A percentile compares a stretch with the other conserved stretches of the same genome.
phyloP scores from a whole-genome alignment of 2,888 invertebrate genomes.

The Clivina fossor region DNA sequence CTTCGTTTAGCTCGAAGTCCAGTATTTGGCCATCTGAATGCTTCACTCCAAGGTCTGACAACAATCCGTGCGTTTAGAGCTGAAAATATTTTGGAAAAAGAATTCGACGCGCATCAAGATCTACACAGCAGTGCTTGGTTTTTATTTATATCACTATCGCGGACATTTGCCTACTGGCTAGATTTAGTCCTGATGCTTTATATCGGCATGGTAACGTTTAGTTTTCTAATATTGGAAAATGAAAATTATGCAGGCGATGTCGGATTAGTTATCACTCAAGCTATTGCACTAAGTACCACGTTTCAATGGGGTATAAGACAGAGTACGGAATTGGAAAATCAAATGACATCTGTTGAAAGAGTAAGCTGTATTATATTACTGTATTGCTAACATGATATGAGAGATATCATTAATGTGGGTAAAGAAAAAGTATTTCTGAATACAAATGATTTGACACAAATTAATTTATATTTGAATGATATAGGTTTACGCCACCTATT shows the following conservation, averaged over 20 bases:
- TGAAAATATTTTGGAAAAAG: constrained; percentile 72
- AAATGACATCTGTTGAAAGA: constrained; percentile 88
- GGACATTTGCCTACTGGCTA: constrained; percentile 92
- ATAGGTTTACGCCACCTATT: too few species aligned
- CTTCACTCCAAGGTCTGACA: constrained; percentile 84
- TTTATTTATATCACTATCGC: constrained; percentile 82
- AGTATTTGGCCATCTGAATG: constrained; percentile 91
- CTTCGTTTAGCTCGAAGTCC: constrained; percentile 94
- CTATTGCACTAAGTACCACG: constrained; percentile 73
- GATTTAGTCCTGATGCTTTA: constrained; percentile 87
- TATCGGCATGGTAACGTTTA: constrained; percentile 81
- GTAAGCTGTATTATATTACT: too few species aligned
- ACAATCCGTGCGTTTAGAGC: constrained; percentile 90
- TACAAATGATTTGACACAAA: too few species aligned
- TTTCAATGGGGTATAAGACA: constrained; percentile 71
- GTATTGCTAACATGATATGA: too few species aligned
- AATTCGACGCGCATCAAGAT: constrained; percentile 82
- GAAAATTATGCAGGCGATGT: constrained; percentile 72
- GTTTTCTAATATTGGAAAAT: constrained; percentile 77
- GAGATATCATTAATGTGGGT: too few species aligned
- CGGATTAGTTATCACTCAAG: constrained; percentile 78
- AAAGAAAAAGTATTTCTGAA: too few species aligned
- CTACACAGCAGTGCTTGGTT: constrained; percentile 91
- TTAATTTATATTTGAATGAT: too few species aligned
- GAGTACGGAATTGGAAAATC: constrained; percentile 83